Base-by-base conservation (phyloP, 2,113 vertebrate genomes). In the Colius striatus region DNA sequence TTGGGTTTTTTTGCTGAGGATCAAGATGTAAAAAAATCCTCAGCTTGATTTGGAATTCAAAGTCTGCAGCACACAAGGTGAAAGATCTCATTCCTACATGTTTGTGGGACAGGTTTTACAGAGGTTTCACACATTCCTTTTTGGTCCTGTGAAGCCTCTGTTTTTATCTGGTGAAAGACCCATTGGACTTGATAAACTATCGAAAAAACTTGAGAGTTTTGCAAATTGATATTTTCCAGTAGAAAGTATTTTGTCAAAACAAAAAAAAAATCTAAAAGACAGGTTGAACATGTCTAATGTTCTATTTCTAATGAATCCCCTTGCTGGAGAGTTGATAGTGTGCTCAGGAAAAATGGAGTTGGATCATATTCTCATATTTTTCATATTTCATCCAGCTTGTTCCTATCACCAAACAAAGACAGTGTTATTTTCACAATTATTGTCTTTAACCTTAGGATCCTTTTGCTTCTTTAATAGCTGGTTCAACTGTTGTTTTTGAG, bases 401-500 rank as follows among this genome's bases (percentile, higher is more conserved):
- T 94, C 29, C 13, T 73, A 38, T 87, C 11, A 32, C 16, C 54
- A 76, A 85, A 79, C 16, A 92, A 81, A 70, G 32, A 84, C 26
- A 74, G 50, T 55, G 26, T 60, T 71, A 38, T 92, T 90, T 93
- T 72, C 53, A 88, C 36, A 90, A 94, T 80, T 87, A 82, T 50
- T 84, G 4, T 60, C 74, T 91, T 92, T 81, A 89, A 92, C 25
- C 26, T 54, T 92, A 88, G 58, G 65, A 93, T 79, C 68, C 0
- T 53, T 91, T 95, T 91, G 8, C n/a, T 83, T 85, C 45, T 87
- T 68, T 90, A 90, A 74, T 83, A 90, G 84, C 72, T 90, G 51
- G 10, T 77, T 94, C 87, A 65, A 68, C 61, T 90, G 89, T 25
- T 70, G n/a, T 45, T 87, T 95, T 95, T 92, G 48, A 94, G 84